These are phyloP conservation scores for Pantherophis vulpinus DNA, from an alignment of 2,797 vertebrate genomes.

Conservation along the genomic window DNA sequence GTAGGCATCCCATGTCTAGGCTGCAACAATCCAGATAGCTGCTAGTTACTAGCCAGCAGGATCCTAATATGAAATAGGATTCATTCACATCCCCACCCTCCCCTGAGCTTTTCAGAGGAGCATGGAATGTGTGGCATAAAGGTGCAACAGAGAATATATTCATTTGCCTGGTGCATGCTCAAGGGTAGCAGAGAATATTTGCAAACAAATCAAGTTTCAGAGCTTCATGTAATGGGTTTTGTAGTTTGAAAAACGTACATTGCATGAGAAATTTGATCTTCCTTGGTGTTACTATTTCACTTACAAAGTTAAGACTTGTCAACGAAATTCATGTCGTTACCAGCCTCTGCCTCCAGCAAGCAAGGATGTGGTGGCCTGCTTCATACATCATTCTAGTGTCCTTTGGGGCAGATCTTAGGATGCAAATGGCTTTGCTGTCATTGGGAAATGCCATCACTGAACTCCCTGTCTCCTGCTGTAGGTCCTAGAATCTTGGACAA, in stretches of 20 bases:
- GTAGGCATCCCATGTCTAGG: background rate
- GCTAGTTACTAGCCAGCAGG: background rate
- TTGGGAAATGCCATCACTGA: background rate
- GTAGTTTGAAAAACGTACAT: background rate
- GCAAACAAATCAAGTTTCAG: background rate
- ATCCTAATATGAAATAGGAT: background rate
- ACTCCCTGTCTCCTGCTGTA: background rate
- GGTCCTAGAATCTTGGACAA: background rate
- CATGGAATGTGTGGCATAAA: background rate
- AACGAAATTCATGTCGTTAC: slow-evolving; percentile 1
- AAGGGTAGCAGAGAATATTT: background rate
- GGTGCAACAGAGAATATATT: background rate
- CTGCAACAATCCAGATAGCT: background rate
- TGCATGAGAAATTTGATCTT: background rate
- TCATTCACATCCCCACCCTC: background rate
- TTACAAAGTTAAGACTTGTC: background rate
- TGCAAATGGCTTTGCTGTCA: background rate
- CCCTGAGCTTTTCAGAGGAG: background rate
- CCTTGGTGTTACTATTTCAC: background rate
- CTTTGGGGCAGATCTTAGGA: fast-evolving
- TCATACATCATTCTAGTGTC: fast-evolving
- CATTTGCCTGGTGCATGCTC: background rate
- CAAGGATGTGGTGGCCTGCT: background rate
- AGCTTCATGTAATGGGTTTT: background rate
- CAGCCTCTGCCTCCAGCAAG: fast-evolving